These are phyloP conservation scores for Cosmopolites sordidus DNA, from an alignment of 2,888 invertebrate species.

Conservation along the genomic window DNA sequence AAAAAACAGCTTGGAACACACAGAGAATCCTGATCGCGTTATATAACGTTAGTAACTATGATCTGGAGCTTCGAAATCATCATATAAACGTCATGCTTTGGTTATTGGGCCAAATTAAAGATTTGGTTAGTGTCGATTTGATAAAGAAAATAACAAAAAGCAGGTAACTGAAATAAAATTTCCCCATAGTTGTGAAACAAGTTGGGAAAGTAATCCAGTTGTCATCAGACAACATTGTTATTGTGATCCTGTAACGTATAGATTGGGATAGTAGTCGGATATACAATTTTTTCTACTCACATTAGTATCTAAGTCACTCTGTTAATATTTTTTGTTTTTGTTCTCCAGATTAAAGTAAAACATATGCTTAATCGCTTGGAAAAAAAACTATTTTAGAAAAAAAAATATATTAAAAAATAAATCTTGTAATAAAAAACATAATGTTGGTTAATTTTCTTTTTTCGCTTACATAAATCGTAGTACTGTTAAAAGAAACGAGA, in stretches of 20 bases:
- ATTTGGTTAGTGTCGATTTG: no score
- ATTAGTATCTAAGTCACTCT: constrained; percentile 21
- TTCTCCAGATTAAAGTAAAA: constrained; percentile 12
- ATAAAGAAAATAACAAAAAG: background rate
- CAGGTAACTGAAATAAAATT: constrained; percentile 5
- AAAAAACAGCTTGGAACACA: no score
- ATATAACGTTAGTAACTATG: no score
- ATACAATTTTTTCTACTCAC: constrained; percentile 13
- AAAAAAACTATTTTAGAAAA: constrained; percentile 23
- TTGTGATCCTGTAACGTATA: constrained; percentile 18
- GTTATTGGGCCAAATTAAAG: no score
- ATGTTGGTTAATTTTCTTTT: constrained; percentile 30
- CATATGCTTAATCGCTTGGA: constrained; percentile 9
- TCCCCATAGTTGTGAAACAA: background rate
- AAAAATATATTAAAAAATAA: constrained; percentile 1
- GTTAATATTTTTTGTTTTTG: constrained; percentile 13
- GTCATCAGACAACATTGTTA: constrained; percentile 2
- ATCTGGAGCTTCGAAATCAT: no score
- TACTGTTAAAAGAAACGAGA: background rate
- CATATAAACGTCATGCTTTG: no score
- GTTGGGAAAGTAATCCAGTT: background rate
- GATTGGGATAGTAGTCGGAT: constrained; percentile 1
- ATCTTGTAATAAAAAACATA: constrained; percentile 11
- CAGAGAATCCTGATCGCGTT: no score
- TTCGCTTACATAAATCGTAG: background rate